A percentile compares a stretch with the other conserved stretches of the same genome.
Conservation (phyloP, 2,888 invertebrate species). For the Artemia sinica region DNA sequence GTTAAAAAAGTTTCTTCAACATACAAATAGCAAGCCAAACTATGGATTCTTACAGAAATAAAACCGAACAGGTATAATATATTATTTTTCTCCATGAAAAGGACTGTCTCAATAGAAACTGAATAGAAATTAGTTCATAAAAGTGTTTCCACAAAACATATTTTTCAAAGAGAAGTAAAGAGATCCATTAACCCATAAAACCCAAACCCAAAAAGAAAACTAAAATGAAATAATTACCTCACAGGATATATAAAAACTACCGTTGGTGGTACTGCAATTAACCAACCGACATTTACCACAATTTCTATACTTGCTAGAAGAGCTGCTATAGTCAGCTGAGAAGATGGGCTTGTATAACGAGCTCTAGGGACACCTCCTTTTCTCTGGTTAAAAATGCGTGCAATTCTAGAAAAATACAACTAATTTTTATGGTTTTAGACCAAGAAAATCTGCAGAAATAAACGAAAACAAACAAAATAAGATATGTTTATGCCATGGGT, state of each 20-base stretch:
- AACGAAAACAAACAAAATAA: no score
- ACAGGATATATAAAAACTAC: slow-evolving; percentile 33
- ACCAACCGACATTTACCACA: slow-evolving; percentile 36
- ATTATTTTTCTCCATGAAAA: not conserved
- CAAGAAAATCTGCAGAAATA: no score
- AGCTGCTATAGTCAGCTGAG: slow-evolving; percentile 38
- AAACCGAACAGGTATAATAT: not conserved
- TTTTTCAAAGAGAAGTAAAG: no score
- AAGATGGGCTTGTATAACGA: slow-evolving; percentile 34
- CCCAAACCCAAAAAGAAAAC: not conserved
- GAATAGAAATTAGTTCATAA: no score
- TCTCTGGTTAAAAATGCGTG: slow-evolving; percentile 37
- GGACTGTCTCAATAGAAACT: no score
- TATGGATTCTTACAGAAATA: not conserved
- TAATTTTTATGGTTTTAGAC: no score
- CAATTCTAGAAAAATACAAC: slow-evolving; percentile 31
- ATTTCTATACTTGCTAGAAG: slow-evolving; percentile 36
- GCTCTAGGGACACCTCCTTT: slow-evolving; percentile 27
- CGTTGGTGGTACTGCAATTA: slow-evolving; percentile 35
- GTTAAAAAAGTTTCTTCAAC: no score
- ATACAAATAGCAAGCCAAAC: not conserved
- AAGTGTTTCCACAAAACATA: no score
- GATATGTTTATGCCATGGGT: no score
- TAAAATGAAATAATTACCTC: slow-evolving; percentile 14
- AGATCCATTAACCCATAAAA: not conserved